Base-by-base conservation (phyloP, 2,888 invertebrate species). In the Vesta saturnalis region DNA sequence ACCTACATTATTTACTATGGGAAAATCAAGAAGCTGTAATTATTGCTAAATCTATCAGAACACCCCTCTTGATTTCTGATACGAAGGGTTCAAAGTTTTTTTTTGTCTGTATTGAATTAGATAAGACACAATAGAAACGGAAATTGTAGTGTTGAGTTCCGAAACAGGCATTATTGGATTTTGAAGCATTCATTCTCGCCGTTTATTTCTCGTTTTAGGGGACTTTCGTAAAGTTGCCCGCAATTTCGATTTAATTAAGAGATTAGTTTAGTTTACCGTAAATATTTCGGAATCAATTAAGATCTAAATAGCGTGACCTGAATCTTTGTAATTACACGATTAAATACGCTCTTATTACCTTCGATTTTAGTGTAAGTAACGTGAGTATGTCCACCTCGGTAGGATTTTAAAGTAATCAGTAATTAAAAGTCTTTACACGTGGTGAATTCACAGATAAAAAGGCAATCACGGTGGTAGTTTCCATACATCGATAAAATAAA, bases 261-360 rank as follows among this genome's bases (percentile, higher is more conserved):
- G 39, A 49, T 49, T 49, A 49, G 47, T 49, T 49, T 49, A 49
- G 15, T 49, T 18, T 15, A 49, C 18, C 16, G 47, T 49, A 49
- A 49, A 49, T 49, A 49, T 49, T 18, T 49, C 47, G 18, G 18
- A 49, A 49, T 49, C 47, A 18, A 49, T 49, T 49, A 14, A 49
- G 47, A 49, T 15, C 15, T 49, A 49, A 49, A 18, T 49, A 15
- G 16, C 18, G 15, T 18, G 6, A 18, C 47, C 47, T 15, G 8
- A 18, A 49, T 49, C 47, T 49, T 49, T 49, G 47, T 49, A 49
- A 49, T 49, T 49, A 49, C 18, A 8, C 6, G 15, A 12, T 46
- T 46, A 46, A 14, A n/a, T 39, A 3, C n/a, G 2, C 2, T 39
- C 12, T 10, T 8, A n/a, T 4, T 39, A n/a, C 2, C n/a, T 39